Percentiles rank a stretch among this genome's conserved stretches.
Evolutionary conservation across 2,113 vertebrate genomes (phyloP).

Genomic region (Sebastes fasciatus): DNA sequence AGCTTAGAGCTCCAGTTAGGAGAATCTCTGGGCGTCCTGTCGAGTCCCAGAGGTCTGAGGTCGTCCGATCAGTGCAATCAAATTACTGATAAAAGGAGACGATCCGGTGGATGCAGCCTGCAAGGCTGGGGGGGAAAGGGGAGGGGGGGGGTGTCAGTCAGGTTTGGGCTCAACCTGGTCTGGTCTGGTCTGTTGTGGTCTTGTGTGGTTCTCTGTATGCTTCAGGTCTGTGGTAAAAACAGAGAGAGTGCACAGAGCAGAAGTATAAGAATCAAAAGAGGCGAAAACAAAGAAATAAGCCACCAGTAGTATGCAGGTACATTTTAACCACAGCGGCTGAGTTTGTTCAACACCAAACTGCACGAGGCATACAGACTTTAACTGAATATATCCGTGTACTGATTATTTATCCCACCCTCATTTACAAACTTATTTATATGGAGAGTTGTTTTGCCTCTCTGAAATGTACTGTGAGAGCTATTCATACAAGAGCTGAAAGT

Average conservation of each 20-base stretch:
- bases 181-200: conserved; percentile 51
- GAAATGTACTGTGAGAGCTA: not conserved
- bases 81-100: conserved; percentile 37
- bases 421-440: not conserved
- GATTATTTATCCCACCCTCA: not conserved
- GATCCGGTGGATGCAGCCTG: conserved; percentile 47
- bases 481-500: not conserved
- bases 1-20: conserved; percentile 87
- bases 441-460: not conserved
- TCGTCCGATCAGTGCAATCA: conserved; percentile 53
- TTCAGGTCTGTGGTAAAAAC: conserved; percentile 64
- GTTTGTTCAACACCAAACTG: not conserved
- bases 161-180: conserved; percentile 34
- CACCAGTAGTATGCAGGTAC: not conserved
- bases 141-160: conserved; percentile 8
- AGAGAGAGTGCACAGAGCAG: conserved; percentile 4
- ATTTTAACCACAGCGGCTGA: conserved; percentile 33
- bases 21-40: conserved; percentile 89
- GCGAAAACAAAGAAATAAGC: not conserved
- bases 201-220: conserved; percentile 51
- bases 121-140: conserved; percentile 10
- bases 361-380: not conserved
- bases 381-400: not conserved
- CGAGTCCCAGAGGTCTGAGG: conserved; percentile 87
- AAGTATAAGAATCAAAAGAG: not conserved